Evolutionary conservation across 2,113 vertebrate species (phyloP).

Genomic region (Baryphthengus martii): DNA sequence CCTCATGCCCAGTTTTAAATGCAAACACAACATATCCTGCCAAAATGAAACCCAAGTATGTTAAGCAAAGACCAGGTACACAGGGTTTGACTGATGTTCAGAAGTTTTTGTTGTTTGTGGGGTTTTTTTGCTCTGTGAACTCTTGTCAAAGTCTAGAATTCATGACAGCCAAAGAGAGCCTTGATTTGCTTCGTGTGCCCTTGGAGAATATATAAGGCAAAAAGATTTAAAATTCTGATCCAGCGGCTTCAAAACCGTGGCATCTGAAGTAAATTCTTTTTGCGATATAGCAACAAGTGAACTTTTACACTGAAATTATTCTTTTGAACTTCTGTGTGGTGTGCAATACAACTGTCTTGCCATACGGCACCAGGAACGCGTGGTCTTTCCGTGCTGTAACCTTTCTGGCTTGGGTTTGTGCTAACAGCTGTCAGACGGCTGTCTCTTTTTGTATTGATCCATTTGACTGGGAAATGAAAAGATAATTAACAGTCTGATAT

Average conservation of each 20-base stretch:
- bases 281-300: slow-evolving; percentile 37
- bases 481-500: neutral
- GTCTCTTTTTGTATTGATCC: neutral
- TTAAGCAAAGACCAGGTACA: slow-evolving; percentile 49
- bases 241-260: slow-evolving; percentile 53
- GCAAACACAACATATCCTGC: slow-evolving; percentile 52
- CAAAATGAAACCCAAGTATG: slow-evolving; percentile 51
- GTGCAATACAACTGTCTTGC: neutral
- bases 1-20: slow-evolving; percentile 46
- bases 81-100: slow-evolving; percentile 53
- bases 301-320: slow-evolving; percentile 52
- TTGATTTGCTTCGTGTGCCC: slow-evolving; percentile 56
- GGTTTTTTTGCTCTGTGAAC: slow-evolving; percentile 52
- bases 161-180: slow-evolving; percentile 66
- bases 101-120: neutral
- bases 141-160: slow-evolving; percentile 63
- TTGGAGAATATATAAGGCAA: slow-evolving; percentile 58
- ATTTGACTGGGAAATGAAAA: slow-evolving; percentile 11
- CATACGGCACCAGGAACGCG: neutral
- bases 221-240: slow-evolving; percentile 74
- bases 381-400: neutral
- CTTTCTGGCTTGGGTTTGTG: neutral
- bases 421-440: neutral
- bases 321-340: slow-evolving; percentile 40
- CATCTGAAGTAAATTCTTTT: slow-evolving; percentile 70